These are phyloP conservation scores for Galleria mellonella DNA, from an alignment of 1,140 invertebrate genomes.

Conservation along the genomic window DNA sequence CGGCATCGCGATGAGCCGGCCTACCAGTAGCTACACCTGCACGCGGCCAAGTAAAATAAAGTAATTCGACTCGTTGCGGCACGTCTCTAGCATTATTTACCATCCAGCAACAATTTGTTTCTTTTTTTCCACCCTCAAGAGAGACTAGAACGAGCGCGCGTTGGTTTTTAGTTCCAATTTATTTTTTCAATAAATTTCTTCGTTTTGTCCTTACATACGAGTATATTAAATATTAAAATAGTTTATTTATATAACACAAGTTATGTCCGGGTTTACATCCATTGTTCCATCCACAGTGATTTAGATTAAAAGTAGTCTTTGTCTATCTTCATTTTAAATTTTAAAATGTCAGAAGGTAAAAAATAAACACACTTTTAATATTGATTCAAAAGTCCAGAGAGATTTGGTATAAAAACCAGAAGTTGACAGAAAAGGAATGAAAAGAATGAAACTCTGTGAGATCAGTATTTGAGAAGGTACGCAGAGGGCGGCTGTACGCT, in stretches of 20 bases:
- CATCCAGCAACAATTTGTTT: conserved; percentile 54
- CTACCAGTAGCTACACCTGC: conserved; percentile 23
- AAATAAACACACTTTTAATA: too few species aligned
- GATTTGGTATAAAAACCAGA: too few species aligned
- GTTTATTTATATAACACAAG: conserved; percentile 33
- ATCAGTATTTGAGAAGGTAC: conserved; percentile 28
- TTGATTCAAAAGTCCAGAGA: too few species aligned
- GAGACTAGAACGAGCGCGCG: conserved; percentile 41
- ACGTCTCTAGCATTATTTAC: conserved; percentile 52
- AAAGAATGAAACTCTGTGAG: conserved; percentile 15
- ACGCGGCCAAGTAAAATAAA: conserved; percentile 38
- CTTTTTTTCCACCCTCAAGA: conserved; percentile 35
- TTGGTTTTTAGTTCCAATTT: conserved; percentile 55
- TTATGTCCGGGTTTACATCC: conserved; percentile 23
- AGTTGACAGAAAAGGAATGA: conserved; percentile 4
- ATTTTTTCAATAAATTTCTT: conserved; percentile 57
- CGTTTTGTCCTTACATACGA: conserved; percentile 41
- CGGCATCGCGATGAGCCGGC: too few species aligned
- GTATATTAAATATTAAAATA: conserved; percentile 55
- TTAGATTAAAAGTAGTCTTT: too few species aligned
- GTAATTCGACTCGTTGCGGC: conserved; percentile 48
- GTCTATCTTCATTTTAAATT: too few species aligned
- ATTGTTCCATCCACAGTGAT: too few species aligned
- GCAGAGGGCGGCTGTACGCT: conserved; percentile 43
- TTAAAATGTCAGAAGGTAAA: too few species aligned